Evolutionary conservation across 1,140 invertebrate species (phyloP).

Genomic region (Drosophila lini): DNA sequence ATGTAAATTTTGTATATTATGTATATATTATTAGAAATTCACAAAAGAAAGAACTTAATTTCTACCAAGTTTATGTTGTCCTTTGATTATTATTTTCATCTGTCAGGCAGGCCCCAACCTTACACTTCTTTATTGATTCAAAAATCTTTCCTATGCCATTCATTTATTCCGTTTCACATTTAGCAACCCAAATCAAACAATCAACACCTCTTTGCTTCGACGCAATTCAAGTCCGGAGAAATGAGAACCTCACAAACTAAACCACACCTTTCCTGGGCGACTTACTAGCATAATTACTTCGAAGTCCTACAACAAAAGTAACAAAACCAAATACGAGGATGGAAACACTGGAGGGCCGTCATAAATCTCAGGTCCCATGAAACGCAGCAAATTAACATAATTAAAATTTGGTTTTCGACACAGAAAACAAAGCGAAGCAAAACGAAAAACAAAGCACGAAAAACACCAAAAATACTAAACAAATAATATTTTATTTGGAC

Average conservation of each 20-base stretch:
- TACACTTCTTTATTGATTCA: conserved; percentile 3
- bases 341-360: conserved; percentile 19
- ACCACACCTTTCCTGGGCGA: conserved; percentile 47
- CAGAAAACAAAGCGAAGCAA: conserved; percentile 72
- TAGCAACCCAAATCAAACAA: conserved; percentile 61
- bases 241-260: conserved; percentile 40
- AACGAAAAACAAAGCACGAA: conserved; percentile 41
- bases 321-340: conserved; percentile 24
- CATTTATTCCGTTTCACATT: conserved; percentile 46
- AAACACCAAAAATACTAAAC: conserved; percentile 45
- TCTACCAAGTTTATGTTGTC: not conserved
- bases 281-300: conserved; percentile 67
- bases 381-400: conserved; percentile 79
- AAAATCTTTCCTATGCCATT: not conserved
- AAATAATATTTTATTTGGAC: conserved; percentile 79
- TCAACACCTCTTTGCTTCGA: conserved; percentile 72
- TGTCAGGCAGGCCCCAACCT: not conserved
- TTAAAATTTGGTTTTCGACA: conserved; percentile 81
- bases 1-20: not conserved
- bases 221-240: conserved; percentile 54
- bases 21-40: not conserved
- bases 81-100: not conserved
- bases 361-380: conserved; percentile 78
- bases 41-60: not conserved
- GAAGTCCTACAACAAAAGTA: conserved; percentile 21